phyloP scores from a whole-genome alignment of 2,113 vertebrate species.

The Stigmatopora argus region DNA sequence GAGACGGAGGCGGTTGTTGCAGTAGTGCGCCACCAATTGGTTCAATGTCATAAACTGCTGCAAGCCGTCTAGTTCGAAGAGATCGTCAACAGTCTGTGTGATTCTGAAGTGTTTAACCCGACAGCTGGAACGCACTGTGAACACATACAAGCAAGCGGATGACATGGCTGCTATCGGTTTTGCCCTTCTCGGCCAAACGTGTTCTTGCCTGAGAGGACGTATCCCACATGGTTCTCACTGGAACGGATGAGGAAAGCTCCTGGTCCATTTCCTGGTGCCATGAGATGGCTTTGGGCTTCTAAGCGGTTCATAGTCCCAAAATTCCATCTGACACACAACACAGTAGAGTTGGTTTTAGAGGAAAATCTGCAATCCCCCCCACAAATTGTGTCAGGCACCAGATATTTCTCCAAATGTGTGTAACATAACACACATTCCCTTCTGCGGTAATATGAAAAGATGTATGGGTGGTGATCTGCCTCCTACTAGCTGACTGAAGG shows the following conservation, averaged over 20 bases:
- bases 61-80: constrained; percentile 49
- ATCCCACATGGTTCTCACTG: constrained; percentile 63
- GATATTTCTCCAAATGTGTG: no score
- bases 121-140: constrained; percentile 46
- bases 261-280: constrained; percentile 38
- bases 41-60: constrained; percentile 59
- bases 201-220: constrained; percentile 73
- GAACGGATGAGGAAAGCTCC: constrained; percentile 74
- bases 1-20: constrained; percentile 49
- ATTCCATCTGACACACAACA: constrained; percentile 69
- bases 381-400: neutral
- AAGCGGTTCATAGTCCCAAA: constrained; percentile 73
- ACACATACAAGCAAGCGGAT: neutral
- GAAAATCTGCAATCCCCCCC: neutral
- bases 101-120: constrained; percentile 74
- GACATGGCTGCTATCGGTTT: neutral
- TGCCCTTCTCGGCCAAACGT: neutral
- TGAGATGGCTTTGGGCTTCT: constrained; percentile 61
- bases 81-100: neutral
- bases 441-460: no score
- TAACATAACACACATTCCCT: no score
- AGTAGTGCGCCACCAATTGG: constrained; percentile 65
- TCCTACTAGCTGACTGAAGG: no score
- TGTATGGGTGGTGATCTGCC: no score
- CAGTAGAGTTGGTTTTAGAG: neutral